These are phyloP conservation scores for Drosophila ananassae DNA, from an alignment of 1,140 invertebrate genomes.

Conservation along the genomic window DNA sequence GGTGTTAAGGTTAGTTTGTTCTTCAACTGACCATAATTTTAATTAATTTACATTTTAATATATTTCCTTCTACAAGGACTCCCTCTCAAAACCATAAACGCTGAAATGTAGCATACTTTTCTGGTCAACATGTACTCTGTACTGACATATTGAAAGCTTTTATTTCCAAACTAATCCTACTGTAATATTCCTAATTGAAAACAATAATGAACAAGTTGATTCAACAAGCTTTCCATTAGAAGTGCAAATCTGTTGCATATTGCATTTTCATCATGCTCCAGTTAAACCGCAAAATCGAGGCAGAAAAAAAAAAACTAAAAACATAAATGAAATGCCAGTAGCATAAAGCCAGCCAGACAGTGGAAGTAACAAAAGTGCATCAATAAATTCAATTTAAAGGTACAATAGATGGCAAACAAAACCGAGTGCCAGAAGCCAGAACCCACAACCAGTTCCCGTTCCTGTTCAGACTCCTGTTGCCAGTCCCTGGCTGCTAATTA, in stretches of 20 bases:
- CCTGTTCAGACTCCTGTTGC: slow-evolving; percentile 6
- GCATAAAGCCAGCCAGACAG: slow-evolving; percentile 10
- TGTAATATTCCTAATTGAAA: slow-evolving; percentile 44
- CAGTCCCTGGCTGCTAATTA: slow-evolving; percentile 65
- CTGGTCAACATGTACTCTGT: not conserved
- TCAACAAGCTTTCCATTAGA: slow-evolving; percentile 36
- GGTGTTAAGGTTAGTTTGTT: no score
- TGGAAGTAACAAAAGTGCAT: slow-evolving; percentile 68
- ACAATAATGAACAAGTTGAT: slow-evolving; percentile 39
- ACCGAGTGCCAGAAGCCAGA: slow-evolving; percentile 17
- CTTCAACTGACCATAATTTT: no score
- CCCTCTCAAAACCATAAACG: not conserved
- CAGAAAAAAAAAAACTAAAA: not conserved
- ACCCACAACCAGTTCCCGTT: slow-evolving; percentile 11
- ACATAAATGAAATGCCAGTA: slow-evolving; percentile 8
- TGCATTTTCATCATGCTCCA: slow-evolving; percentile 40
- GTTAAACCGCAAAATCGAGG: slow-evolving; percentile 12
- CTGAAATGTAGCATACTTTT: not conserved
- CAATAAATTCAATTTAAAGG: slow-evolving; percentile 73
- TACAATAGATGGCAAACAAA: slow-evolving; percentile 40
- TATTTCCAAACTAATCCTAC: slow-evolving; percentile 1
- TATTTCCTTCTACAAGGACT: not conserved
- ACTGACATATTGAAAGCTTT: not conserved
- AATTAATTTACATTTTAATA: no score
- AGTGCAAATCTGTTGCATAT: slow-evolving; percentile 37